Evolutionary conservation across 2,113 vertebrate genomes (phyloP).

Genomic region (Otus sunia): DNA sequence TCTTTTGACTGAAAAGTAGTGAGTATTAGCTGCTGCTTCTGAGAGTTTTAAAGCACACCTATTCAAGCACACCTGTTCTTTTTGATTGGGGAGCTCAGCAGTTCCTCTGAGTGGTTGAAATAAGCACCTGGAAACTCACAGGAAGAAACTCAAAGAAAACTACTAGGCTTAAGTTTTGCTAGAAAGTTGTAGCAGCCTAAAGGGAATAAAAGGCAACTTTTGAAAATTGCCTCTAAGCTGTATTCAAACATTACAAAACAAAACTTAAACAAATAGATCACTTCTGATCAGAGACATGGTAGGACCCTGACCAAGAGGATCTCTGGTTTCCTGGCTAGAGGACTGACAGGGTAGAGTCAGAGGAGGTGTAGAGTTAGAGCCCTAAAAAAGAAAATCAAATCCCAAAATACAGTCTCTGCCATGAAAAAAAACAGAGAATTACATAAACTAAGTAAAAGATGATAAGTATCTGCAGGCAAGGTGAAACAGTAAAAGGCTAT

Average conservation of each 20-base stretch:
- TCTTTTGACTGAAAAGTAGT: not conserved
- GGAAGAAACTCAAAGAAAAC: not conserved
- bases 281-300: not conserved
- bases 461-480: not conserved
- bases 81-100: not conserved
- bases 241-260: not conserved
- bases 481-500: not conserved
- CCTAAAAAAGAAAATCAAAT: not conserved
- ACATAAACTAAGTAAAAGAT: not conserved
- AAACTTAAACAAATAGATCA: not conserved
- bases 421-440: not conserved
- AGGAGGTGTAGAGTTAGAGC: not conserved
- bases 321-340: not conserved
- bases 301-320: not conserved
- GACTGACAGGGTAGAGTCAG: not conserved
- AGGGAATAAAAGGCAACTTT: not conserved
- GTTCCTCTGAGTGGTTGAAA: not conserved
- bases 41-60: not conserved
- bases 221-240: not conserved
- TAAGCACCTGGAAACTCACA: not conserved
- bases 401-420: not conserved
- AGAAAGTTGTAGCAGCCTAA: not conserved
- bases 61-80: rapidly evolving
- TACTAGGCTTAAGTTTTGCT: not conserved
- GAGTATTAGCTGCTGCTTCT: not conserved